Conservation (phyloP, 1,140 invertebrate species). For the Trypoxylus dichotomus region DNA sequence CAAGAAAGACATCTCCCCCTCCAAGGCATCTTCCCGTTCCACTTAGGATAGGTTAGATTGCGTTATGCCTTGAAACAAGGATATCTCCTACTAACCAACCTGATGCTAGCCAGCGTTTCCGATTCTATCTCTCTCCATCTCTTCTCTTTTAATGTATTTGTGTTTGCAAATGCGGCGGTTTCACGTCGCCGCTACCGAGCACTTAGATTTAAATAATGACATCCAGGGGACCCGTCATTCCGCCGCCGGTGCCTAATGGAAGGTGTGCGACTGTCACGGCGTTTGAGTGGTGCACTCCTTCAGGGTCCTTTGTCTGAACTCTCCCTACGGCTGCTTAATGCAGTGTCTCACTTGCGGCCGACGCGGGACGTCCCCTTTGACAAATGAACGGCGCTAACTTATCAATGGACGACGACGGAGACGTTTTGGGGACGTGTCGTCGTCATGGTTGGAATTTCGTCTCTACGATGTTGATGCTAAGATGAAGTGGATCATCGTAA, state of each 20-base stretch:
- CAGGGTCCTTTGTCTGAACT: constrained; percentile 15
- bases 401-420: constrained; percentile 5
- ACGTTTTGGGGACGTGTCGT: constrained; percentile 28
- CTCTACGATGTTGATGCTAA: constrained; percentile 17
- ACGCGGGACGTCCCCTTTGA: background rate
- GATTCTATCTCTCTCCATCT: background rate
- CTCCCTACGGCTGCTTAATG: constrained; percentile 24
- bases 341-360: constrained; percentile 19
- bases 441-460: background rate
- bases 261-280: constrained; percentile 34
- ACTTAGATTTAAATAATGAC: constrained; percentile 38
- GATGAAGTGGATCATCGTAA: constrained; percentile 6
- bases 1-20: background rate
- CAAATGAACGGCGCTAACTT: constrained; percentile 3
- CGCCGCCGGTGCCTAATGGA: constrained; percentile 32
- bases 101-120: background rate
- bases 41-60: constrained; percentile 17
- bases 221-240: constrained; percentile 19
- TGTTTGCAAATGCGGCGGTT: constrained; percentile 25
- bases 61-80: constrained; percentile 23
- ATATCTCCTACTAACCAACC: background rate
- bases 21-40: background rate
- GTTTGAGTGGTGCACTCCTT: constrained; percentile 36
- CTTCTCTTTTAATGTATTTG: constrained; percentile 22
- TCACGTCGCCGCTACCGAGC: constrained; percentile 23